Evolutionary conservation across 2,113 vertebrate genomes (phyloP), one percentile per base, ranked within the genome.

Genomic region (Stegastes partitus): DNA sequence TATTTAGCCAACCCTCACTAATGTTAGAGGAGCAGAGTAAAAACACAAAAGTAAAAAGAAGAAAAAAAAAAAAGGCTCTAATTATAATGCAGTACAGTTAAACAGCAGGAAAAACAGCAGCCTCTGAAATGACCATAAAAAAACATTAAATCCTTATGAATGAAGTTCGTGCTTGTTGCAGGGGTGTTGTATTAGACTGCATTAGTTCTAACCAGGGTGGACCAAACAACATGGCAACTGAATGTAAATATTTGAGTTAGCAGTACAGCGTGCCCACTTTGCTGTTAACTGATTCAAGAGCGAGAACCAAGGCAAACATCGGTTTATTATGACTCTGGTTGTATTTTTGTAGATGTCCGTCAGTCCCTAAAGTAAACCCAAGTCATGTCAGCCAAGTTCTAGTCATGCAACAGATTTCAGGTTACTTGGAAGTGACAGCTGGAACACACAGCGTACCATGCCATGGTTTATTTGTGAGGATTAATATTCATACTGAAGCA

Each of bases 371-470:
- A 67, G 56, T 37, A 21, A 34, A 53, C 55, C n/a, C 11, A 31
- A 1, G 47, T 7, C 31, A 3, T 12, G 58, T 50, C 11, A 55
- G n/a, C 73, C 25, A 49, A 51, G 39, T 74, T 51, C 19, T 3
- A 71, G 68, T n/a, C 76, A 42, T 39, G 62, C 53, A 49, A 23
- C 70, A 42, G 45, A 61, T 73, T 80, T 73, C 26, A 81, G 71
- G 44, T 84, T 74, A 80, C 59, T 14, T 28, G 42, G 16, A 31
- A 25, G 11, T 75, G 44, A 42, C 64, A 80, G 61, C 55, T 86
- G 70, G 61, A 62, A 21, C 34, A 28, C 59, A 34, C n/a, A n/a
- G 22, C 37, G 21, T 45, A 18, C 42, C 28, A n/a, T 1, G 1
- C n/a, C 21, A 19, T 34, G 78, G 11, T 55, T 78, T 64, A 47